These are phyloP conservation scores for Mactromeris polynyma DNA, from an alignment of 2,888 invertebrate species.

Conservation along the genomic window DNA sequence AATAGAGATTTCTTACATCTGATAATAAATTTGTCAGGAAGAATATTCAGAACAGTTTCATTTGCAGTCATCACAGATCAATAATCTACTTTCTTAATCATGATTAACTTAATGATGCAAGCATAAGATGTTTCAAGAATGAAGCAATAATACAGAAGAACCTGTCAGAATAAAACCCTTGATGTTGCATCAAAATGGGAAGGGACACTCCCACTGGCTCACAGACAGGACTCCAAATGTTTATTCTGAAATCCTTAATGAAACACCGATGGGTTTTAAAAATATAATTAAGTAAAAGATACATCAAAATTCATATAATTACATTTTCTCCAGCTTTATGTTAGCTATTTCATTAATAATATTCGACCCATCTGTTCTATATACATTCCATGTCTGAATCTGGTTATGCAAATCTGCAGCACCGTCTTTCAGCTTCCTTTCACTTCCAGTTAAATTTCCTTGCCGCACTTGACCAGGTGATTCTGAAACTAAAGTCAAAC, in stretches of 20 bases:
- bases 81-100: no score
- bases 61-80: no score
- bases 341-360: constrained; percentile 80
- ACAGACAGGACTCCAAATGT: no score
- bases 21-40: background rate
- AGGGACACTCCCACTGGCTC: no score
- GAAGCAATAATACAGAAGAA: no score
- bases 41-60: no score
- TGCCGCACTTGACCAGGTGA: constrained; percentile 41
- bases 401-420: constrained; percentile 88
- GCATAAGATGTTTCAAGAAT: no score
- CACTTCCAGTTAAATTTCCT: constrained; percentile 89
- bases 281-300: background rate
- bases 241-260: no score
- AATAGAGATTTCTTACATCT: background rate
- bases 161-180: no score
- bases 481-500: constrained; percentile 25
- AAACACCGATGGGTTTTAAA: background rate
- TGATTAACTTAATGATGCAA: no score
- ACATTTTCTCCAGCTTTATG: constrained; percentile 80
- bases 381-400: constrained; percentile 80
- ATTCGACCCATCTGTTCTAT: constrained; percentile 74
- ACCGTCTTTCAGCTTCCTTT: constrained; percentile 89
- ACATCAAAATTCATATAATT: constrained; percentile 12
- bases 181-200: no score